A percentile compares a stretch with the other conserved stretches of the same genome.
Conservation (phyloP, 30 jellyfish, hydroid and myxozoan genomes). For the Hydractinia echinata region DNA sequence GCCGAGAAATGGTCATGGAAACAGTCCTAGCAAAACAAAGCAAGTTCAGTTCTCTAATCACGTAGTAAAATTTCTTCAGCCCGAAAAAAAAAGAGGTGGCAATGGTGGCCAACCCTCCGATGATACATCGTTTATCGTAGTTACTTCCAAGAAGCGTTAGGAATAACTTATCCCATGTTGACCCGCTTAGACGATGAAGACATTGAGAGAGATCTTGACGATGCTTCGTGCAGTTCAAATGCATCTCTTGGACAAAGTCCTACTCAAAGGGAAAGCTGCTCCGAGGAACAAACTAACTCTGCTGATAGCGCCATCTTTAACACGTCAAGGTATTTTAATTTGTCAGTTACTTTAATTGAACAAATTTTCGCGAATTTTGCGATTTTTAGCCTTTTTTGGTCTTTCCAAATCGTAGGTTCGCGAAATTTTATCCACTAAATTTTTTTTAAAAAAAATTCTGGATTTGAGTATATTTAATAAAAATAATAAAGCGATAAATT, state of each 20-base stretch:
- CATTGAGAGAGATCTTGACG: background rate
- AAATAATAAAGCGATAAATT: no score
- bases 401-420: no score
- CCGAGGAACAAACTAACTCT: background rate
- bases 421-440: no score
- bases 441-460: no score
- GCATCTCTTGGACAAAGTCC: background rate
- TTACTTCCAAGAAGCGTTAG: background rate
- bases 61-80: background rate
- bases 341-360: no score
- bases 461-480: no score
- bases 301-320: no score
- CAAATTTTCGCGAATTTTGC: no score
- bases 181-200: background rate
- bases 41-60: constrained; percentile 9
- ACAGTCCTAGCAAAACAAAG: background rate
- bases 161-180: background rate
- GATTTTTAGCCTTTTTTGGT: no score
- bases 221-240: background rate
- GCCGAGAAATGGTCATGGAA: background rate
- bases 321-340: no score
- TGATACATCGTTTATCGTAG: background rate
- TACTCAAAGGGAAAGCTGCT: background rate
- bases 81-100: no score
- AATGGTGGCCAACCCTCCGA: background rate